Base-by-base conservation (phyloP, 2,888 invertebrate species). In the Camponotus fellah region DNA sequence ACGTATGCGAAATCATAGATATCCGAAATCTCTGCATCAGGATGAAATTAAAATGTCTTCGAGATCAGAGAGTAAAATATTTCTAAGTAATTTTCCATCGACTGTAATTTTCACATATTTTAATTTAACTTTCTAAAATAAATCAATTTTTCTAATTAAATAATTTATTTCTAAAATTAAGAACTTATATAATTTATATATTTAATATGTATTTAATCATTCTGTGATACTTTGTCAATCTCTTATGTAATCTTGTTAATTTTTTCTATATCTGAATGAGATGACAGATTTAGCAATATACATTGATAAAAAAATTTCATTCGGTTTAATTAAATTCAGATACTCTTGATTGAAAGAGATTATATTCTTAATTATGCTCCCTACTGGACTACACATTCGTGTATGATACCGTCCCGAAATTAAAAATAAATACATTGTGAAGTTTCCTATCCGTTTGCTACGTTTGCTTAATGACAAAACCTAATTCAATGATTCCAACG, bases 351-450 rank as follows among this genome's bases (percentile, higher is more conserved):
- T 32, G 9, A 26, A 26, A 26, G 26, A 26, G 26, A 56, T 66
- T 12, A 5, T 26, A 3, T 53, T 76, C 12, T 46, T n/a, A 66
- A 66, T 75, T 10, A 21, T 65, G 12, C n/a, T 32, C 6, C 14
- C 34, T 0, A 2, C 21, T 37, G 37, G 4, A 37, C 37, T 37
- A 62, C n/a, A 8, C 46, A 0, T 9, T 2, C 0, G 0, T 34
- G 34, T 64, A 43, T 17, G 12, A 1, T 17, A 26, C 12, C 17
- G 3, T 37, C 3, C 0, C 49, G 12, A 69, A 56, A 69, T 69
- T 69, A 43, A 77, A 77, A 68, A 69, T 77, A 69, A 77, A 69
- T 77, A 77, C 40, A 32, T 77, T 62, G 40, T 69, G 32, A 58
- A 58, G 32, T 58, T 9, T 43, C 9, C 5, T 40, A 69, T 43